Conservation (phyloP, 2,113 vertebrate species). For the Struthio camelus region DNA sequence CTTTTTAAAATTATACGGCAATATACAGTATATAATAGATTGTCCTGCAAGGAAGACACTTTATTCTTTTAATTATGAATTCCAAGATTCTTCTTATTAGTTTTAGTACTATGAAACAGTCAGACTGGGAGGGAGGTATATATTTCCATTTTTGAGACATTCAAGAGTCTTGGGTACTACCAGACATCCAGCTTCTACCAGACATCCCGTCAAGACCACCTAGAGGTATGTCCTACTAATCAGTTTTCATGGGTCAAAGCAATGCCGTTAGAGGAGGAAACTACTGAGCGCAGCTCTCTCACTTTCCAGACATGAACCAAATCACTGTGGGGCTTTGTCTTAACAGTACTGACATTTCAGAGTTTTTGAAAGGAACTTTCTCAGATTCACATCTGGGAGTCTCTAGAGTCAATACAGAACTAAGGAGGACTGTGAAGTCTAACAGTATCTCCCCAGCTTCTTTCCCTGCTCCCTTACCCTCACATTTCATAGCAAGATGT, state of each 20-base stretch:
- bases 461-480: background rate
- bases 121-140: background rate
- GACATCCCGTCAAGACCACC: background rate
- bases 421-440: background rate
- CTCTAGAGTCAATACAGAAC: background rate
- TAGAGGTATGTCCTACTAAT: slow-evolving; percentile 51
- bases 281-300: background rate
- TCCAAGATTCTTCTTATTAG: background rate
- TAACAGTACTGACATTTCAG: slow-evolving; percentile 7
- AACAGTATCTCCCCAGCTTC: background rate
- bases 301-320: slow-evolving; percentile 3
- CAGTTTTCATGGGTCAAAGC: slow-evolving; percentile 57
- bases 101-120: background rate
- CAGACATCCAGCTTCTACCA: background rate
- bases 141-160: background rate
- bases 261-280: background rate
- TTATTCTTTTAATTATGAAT: background rate
- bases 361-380: background rate
- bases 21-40: background rate
- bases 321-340: slow-evolving; percentile 25
- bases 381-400: background rate
- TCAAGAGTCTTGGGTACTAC: background rate
- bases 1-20: background rate
- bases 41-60: background rate
- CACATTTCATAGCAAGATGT: background rate